Percentiles rank a stretch among this genome's conserved stretches.
Evolutionary conservation across 2,113 vertebrate species (phyloP).

Genomic region (Rhinoptilus africanus): DNA sequence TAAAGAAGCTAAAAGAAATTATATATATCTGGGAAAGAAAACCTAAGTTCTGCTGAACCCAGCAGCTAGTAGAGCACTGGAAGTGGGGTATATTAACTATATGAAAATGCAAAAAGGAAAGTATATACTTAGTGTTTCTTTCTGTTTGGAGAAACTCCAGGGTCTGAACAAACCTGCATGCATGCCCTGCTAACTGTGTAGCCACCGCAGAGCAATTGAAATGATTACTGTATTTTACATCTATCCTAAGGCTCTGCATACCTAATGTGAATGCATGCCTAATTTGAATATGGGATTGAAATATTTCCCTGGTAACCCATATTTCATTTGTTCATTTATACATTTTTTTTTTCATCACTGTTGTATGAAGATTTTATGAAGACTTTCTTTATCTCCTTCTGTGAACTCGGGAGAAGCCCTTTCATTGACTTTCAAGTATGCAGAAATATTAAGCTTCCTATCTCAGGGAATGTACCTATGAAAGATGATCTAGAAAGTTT

Average conservation of each 20-base stretch:
- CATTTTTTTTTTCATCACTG: not conserved
- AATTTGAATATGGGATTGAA: not conserved
- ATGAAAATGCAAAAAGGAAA: not conserved
- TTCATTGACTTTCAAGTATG: not conserved
- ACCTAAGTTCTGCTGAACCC: not conserved
- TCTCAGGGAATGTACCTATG: not conserved
- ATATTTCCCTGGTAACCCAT: not conserved
- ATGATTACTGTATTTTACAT: not conserved
- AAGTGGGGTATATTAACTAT: not conserved
- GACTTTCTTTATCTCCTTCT: not conserved
- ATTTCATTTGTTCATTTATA: not conserved
- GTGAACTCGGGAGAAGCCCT: not conserved
- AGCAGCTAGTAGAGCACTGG: not conserved
- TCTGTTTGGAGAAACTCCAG: not conserved
- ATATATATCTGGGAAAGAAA: not conserved
- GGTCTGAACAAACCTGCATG: not conserved
- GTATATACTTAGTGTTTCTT: not conserved
- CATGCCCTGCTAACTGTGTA: not conserved
- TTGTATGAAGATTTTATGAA: not conserved
- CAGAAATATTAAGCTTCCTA: not conserved
- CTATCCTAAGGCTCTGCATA: not conserved
- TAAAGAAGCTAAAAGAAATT: not conserved
- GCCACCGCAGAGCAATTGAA: not conserved
- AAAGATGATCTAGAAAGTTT: constrained; percentile 4
- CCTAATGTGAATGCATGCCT: not conserved